phyloP scores from a whole-genome alignment of 2,797 vertebrate species.

The Aeoliscus strigatus region DNA sequence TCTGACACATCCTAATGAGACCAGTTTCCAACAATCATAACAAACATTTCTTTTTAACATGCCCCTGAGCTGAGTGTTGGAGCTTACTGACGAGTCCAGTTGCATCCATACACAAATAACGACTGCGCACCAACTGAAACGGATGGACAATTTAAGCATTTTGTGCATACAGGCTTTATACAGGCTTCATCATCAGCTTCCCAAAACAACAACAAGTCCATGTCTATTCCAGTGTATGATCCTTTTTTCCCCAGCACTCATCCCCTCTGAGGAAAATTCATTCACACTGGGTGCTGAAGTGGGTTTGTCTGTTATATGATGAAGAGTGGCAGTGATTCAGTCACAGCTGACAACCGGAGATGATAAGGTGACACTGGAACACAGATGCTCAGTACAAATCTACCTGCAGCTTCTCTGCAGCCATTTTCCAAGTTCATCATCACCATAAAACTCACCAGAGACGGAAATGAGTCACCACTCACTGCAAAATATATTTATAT shows the following conservation, averaged over 20 bases:
- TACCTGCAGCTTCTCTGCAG: conserved; percentile 9
- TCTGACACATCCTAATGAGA: no score
- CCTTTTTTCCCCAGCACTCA: conserved; percentile 24
- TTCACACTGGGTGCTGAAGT: conserved; percentile 36
- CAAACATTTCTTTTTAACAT: no score
- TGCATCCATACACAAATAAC: no score
- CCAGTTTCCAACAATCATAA: no score
- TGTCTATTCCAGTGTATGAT: conserved; percentile 14
- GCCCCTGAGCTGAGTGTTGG: no score
- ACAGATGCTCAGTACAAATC: conserved; percentile 16
- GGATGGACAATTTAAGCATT: neutral
- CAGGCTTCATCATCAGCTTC: neutral
- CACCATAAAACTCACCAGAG: neutral
- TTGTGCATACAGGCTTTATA: conserved; percentile 7
- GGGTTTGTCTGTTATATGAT: conserved; percentile 27
- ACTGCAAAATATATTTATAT: no score
- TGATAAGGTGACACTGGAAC: conserved; percentile 32
- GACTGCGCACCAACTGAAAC: no score
- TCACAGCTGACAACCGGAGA: conserved; percentile 27
- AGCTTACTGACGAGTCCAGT: no score
- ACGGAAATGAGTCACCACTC: no score
- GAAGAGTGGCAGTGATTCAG: conserved; percentile 21
- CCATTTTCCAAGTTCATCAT: conserved; percentile 6
- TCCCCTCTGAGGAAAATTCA: conserved; percentile 16
- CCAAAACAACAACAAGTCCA: conserved; percentile 20